These are phyloP conservation scores for Labia minor DNA, from an alignment of 2,888 invertebrate species.

Conservation along the genomic window DNA sequence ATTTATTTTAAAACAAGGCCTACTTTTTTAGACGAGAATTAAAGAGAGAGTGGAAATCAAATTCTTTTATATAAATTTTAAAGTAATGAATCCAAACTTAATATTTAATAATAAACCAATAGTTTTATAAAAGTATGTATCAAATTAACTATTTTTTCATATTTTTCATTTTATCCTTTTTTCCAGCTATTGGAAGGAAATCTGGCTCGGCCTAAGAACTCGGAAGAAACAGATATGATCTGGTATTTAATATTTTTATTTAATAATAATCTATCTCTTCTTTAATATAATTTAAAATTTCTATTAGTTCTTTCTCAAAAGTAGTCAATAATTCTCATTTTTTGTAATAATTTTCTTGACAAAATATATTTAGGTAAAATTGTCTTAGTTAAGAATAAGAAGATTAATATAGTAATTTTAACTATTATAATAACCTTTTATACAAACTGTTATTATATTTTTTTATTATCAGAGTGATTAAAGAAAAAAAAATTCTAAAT, in stretches of 20 bases:
- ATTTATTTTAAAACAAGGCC: constrained; percentile 13
- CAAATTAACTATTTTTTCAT: too few relatives aligned
- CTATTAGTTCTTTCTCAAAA: too few relatives aligned
- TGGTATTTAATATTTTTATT: constrained; percentile 30
- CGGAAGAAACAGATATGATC: constrained; percentile 31
- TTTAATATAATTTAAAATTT: constrained; percentile 1
- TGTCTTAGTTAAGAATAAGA: too few relatives aligned
- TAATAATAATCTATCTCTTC: constrained; percentile 14
- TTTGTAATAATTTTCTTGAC: too few relatives aligned
- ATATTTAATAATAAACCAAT: constrained; percentile 15
- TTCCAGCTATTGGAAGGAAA: constrained; percentile 40
- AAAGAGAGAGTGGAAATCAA: constrained; percentile 15
- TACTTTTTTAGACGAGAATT: not conserved
- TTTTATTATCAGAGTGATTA: too few relatives aligned
- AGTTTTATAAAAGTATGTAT: constrained; percentile 13
- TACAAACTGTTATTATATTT: too few relatives aligned
- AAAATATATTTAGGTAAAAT: too few relatives aligned
- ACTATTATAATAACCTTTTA: too few relatives aligned
- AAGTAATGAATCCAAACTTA: not conserved
- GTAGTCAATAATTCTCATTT: too few relatives aligned
- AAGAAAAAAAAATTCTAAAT: too few relatives aligned
- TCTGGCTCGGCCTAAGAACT: constrained; percentile 35
- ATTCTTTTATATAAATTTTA: constrained; percentile 9
- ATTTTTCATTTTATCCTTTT: constrained; percentile 27
- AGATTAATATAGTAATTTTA: too few relatives aligned